Conservation (phyloP, 1,140 invertebrate genomes). For the Drosophila kanapiae region DNA sequence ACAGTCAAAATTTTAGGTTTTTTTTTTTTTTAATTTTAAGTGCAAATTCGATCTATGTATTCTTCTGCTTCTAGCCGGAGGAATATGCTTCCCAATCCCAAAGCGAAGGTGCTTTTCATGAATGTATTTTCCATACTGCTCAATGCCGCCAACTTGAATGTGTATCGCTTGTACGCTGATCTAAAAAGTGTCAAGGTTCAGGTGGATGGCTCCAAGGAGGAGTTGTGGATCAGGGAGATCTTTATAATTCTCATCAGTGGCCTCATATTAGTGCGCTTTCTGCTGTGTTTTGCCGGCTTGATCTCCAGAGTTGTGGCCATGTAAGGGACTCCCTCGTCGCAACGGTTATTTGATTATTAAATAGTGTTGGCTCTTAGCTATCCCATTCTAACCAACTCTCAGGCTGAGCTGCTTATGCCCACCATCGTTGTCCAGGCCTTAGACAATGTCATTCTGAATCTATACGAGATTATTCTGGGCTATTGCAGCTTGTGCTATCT, state of each 20-base stretch:
- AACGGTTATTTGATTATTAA: background rate
- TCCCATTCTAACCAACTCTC: constrained; percentile 69
- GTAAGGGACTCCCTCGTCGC: constrained; percentile 36
- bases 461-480: constrained; percentile 64
- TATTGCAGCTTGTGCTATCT: constrained; percentile 57
- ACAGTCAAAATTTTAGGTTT: constrained; percentile 13
- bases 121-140: constrained; percentile 67
- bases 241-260: constrained; percentile 51
- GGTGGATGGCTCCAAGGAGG: constrained; percentile 37
- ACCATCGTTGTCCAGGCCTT: constrained; percentile 66
- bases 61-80: background rate
- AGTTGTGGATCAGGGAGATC: constrained; percentile 55
- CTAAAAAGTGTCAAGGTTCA: constrained; percentile 46
- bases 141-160: constrained; percentile 62
- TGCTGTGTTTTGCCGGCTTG: constrained; percentile 61
- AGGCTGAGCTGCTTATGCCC: constrained; percentile 67
- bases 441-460: constrained; percentile 64
- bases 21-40: background rate
- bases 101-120: constrained; percentile 62
- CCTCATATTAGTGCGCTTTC: constrained; percentile 58
- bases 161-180: constrained; percentile 54
- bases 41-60: constrained; percentile 1
- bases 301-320: constrained; percentile 71
- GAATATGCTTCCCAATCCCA: constrained; percentile 39
- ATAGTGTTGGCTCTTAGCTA: constrained; percentile 39